phyloP scores from a whole-genome alignment of 2,888 invertebrate species.

The Andricus curvator region DNA sequence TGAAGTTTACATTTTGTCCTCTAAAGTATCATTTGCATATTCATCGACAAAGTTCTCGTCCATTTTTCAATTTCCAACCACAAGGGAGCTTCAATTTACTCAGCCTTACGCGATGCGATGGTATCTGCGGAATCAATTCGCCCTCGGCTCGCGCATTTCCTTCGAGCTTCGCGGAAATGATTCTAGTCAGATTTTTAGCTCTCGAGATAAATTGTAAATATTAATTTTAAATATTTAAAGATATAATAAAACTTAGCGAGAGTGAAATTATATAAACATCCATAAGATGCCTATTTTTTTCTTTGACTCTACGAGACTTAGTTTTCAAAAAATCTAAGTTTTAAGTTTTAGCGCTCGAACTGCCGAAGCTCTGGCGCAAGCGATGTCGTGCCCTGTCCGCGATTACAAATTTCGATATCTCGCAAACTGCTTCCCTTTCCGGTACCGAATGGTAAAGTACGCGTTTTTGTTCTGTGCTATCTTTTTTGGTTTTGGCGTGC shows the following conservation, averaged over 20 bases:
- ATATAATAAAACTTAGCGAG: no score
- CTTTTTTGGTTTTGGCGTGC: no score
- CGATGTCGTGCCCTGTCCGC: no score
- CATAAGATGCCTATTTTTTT: background rate
- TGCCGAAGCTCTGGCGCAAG: no score
- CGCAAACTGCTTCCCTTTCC: no score
- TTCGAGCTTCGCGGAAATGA: no score
- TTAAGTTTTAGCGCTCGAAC: background rate
- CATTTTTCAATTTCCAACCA: conserved; percentile 58
- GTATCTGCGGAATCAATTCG: conserved; percentile 35
- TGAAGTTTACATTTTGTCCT: conserved; percentile 34
- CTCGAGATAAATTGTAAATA: background rate
- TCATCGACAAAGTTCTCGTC: conserved; percentile 63
- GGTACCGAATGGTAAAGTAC: no score
- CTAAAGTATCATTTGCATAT: conserved; percentile 63
- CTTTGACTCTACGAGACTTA: background rate
- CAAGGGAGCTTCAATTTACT: conserved; percentile 22
- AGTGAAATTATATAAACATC: background rate
- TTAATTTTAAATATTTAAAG: no score
- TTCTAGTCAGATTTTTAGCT: background rate
- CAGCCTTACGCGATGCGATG: background rate
- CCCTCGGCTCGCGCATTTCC: conserved; percentile 7
- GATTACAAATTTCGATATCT: no score
- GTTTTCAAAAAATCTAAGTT: background rate
- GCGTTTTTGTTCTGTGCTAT: no score